phyloP scores from a whole-genome alignment of 2,113 vertebrate species.

The Sula dactylatra region DNA sequence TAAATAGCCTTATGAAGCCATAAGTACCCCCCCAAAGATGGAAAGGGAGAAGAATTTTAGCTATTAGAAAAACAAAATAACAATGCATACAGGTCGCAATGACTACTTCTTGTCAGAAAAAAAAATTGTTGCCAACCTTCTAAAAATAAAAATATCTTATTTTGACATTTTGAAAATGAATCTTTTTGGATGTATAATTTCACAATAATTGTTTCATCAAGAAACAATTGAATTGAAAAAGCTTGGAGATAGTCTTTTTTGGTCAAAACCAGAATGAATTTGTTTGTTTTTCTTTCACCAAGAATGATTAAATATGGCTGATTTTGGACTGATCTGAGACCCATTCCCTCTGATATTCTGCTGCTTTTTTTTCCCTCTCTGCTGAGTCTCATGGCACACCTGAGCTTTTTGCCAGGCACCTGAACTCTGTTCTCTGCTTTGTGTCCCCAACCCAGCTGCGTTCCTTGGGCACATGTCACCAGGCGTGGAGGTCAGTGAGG shows the following conservation, averaged over 20 bases:
- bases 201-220: neutral
- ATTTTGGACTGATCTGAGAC: neutral
- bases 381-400: accelerated
- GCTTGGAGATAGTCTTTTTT: neutral
- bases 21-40: neutral
- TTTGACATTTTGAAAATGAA: neutral
- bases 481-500: neutral
- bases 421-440: neutral
- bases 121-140: neutral
- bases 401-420: neutral
- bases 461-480: neutral
- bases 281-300: neutral
- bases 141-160: neutral
- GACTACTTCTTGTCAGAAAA: neutral
- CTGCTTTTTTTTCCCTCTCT: neutral
- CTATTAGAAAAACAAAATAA: neutral
- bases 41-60: neutral
- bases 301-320: neutral
- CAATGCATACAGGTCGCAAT: neutral
- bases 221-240: neutral
- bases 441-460: accelerated
- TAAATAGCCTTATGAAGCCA: neutral
- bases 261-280: neutral
- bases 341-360: neutral
- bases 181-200: neutral